Evolutionary conservation across 2,888 invertebrate species (phyloP), one percentile per base, ranked within the genome.

Genomic region (Hoplodrina ambigua): DNA sequence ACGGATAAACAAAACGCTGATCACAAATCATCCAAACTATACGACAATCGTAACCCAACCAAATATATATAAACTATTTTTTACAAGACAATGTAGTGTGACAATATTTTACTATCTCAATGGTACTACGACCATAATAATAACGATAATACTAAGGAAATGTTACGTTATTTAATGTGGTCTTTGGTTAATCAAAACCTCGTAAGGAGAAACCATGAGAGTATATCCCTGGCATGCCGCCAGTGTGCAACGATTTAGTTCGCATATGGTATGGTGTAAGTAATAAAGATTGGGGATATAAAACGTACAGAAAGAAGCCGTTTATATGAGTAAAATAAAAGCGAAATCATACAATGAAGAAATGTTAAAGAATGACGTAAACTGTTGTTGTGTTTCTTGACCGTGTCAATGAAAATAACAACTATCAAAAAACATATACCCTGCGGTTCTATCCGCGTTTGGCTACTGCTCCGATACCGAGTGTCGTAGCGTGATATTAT

Each of bases 161-260:
- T 56, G 56, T 59, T 75, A 74, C 25, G 57, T 67, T 61, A 73
- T 66, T 81, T 83, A 76, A 82, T 82, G 52, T 66, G 37, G 7
- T 80, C 17, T 60, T 64, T 71, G 78, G 84, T 81, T 81, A 74
- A 83, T 83, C 72, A 81, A 81, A 85, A 59, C 37, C 62, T 73
- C 71, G 60, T 83, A 80, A 78, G 62, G 19, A 55, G 52, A 54
- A 50, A 25, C 60, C 15, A 60, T 25, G 55, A 33, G 54, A 25
- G 46, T 6, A 54, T 76, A 46, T 52, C 60, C 56, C 65, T 83
- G 83, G 84, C 84, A 80, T 0, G 5, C 4, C 17, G 83, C 83
- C 83, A 83, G 71, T 25, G 72, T 85, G 74, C 81, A 83, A 25
- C 80, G 46, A 62, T 63, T 54, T 60, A 49, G 46, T 46, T 62